A percentile compares a stretch with the other conserved stretches of the same genome.
Conservation (phyloP, 2,888 invertebrate species). For the Vanessa cardui region DNA sequence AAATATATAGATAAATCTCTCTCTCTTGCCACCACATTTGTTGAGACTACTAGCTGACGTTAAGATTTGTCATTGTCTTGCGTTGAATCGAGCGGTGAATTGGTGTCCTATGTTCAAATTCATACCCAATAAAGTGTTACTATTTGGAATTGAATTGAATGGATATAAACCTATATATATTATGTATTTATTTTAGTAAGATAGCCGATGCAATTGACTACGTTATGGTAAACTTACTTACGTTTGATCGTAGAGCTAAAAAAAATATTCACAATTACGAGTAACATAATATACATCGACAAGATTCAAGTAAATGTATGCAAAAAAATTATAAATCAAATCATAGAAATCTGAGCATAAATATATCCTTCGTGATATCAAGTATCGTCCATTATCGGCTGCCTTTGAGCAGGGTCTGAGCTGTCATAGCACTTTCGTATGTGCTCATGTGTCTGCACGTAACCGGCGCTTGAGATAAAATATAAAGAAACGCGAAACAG, state of each 20-base stretch:
- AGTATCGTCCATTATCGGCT: constrained; percentile 58
- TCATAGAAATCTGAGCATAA: constrained; percentile 42
- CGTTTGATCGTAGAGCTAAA: too few relatives aligned
- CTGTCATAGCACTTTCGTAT: constrained; percentile 29
- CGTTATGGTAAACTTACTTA: too few relatives aligned
- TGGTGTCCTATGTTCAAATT: constrained; percentile 10
- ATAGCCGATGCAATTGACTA: too few relatives aligned
- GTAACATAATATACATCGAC: neutral
- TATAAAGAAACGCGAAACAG: constrained; percentile 13
- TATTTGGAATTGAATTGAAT: neutral
- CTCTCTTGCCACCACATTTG: constrained; percentile 49
- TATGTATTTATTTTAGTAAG: too few relatives aligned
- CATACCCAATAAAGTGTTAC: neutral
- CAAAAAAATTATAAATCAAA: constrained; percentile 33
- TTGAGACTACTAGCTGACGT: constrained; percentile 44
- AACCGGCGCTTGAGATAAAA: constrained; percentile 14
- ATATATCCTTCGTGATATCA: constrained; percentile 52
- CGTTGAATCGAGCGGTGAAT: constrained; percentile 7
- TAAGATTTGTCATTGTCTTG: constrained; percentile 49
- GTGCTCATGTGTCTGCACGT: constrained; percentile 22
- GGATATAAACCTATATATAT: too few relatives aligned
- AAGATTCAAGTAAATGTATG: neutral
- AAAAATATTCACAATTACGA: neutral
- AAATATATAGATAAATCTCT: constrained; percentile 48
- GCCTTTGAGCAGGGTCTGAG: constrained; percentile 46